Evolutionary conservation across 2,797 vertebrate genomes (phyloP), one percentile per base, ranked within the genome.

Genomic region (Mormyrus proboscirostris): DNA sequence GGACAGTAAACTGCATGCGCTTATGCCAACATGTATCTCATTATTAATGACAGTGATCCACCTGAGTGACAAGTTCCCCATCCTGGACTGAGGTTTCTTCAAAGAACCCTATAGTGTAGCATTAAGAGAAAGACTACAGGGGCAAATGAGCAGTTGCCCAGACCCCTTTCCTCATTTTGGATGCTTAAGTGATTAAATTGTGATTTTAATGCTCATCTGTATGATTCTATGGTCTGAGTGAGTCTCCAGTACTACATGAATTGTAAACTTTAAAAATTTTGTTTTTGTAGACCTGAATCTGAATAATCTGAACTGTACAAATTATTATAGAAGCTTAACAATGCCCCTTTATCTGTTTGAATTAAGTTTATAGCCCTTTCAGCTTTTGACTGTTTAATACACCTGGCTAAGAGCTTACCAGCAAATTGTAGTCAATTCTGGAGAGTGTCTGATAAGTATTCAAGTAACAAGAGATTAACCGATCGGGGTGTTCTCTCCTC

Each of bases 301-400:
- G n/a, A 55, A 57, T 57, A 57, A 57, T 57, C 55, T 57, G 55
- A 57, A 57, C 16, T 57, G 55, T 57, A 57, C 14, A 57, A 57
- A 19, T 57, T 57, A 57, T 86, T 25, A 51, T 25, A 25, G 33
- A 33, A n/a, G 4, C 50, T 53, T 76, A 25, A 69, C 2, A 59
- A 19, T 47, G 47, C 47, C 47, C 69, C 47, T 88, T 82, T 38
- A 53, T 4, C 62, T 47, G n/a, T 51, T 41, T 69, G 14, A 88
- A 76, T 73, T 76, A 65, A 5, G 50, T 76, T 88, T 41, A 76
- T 73, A 25, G 62, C 29, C 14, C 59, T 88, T 51, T 88, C 87
- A 62, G 55, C 55, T 16, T 57, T 16, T 3, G 7, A 8, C 47
- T 47, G 55, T n/a, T 57, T 57, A 57, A 44, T 82, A 41, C 12